Conservation (phyloP, 2,113 vertebrate genomes). For the Campylomormyrus tamandua region DNA sequence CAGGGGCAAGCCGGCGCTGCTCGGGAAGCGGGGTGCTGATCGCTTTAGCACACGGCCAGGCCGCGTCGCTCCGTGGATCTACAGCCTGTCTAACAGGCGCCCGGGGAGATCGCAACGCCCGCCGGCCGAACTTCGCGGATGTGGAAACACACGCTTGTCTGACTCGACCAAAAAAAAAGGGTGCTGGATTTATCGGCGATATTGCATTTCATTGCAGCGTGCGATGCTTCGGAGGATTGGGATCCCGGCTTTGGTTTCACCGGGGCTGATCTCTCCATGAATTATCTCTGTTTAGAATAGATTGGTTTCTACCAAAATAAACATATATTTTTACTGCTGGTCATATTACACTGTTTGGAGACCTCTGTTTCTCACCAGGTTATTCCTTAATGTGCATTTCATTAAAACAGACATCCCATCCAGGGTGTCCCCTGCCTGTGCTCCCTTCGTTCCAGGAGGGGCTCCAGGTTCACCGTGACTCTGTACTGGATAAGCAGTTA, state of each 20-base stretch:
- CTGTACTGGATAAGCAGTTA: background rate
- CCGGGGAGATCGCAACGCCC: constrained; percentile 33
- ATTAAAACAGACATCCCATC: constrained; percentile 26
- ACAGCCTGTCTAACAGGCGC: constrained; percentile 43
- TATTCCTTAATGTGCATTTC: constrained; percentile 5
- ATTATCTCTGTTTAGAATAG: constrained; percentile 33
- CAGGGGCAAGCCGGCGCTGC: constrained; percentile 30
- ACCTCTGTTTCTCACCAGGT: constrained; percentile 24
- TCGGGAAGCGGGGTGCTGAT: constrained; percentile 31
- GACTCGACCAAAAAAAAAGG: constrained; percentile 27
- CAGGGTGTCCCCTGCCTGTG: background rate
- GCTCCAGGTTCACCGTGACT: background rate
- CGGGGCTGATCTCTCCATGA: constrained; percentile 29
- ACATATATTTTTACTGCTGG: constrained; percentile 22
- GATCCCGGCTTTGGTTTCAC: constrained; percentile 35
- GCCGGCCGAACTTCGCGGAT: constrained; percentile 31
- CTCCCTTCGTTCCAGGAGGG: background rate
- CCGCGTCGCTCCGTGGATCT: constrained; percentile 35
- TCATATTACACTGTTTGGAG: constrained; percentile 29
- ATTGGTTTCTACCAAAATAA: constrained; percentile 45
- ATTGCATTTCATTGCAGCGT: constrained; percentile 40
- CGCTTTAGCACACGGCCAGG: constrained; percentile 39
- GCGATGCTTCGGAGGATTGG: constrained; percentile 30
- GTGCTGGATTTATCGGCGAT: constrained; percentile 39
- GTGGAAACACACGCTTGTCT: constrained; percentile 40